Percentiles rank a stretch among this genome's conserved stretches.
Conservation (phyloP, 2,797 vertebrate species). For the Phoeniculus purpureus region DNA sequence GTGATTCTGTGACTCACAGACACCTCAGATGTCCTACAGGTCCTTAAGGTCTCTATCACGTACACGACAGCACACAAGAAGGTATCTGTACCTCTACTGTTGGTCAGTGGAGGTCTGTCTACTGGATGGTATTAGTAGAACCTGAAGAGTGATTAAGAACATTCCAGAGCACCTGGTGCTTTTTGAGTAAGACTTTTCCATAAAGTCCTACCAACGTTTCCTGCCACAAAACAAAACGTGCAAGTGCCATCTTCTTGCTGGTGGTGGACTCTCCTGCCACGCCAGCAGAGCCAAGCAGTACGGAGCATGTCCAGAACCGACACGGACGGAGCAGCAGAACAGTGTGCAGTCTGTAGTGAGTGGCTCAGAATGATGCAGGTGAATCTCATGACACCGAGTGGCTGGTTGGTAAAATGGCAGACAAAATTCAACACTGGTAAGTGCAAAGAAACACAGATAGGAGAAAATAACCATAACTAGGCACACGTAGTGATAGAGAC, state of each 20-base stretch:
- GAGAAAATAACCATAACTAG: background rate
- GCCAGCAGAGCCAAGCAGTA: background rate
- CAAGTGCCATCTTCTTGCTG: background rate
- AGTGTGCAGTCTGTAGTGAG: background rate
- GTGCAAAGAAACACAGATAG: background rate
- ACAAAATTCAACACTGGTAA: background rate
- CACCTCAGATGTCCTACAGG: background rate
- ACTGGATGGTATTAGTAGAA: background rate
- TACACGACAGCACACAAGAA: background rate
- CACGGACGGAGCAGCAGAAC: background rate
- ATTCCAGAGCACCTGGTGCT: background rate
- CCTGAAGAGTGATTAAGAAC: background rate
- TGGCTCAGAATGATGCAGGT: background rate
- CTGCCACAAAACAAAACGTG: background rate
- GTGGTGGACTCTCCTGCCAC: background rate
- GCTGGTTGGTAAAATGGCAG: background rate
- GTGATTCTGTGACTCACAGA: background rate
- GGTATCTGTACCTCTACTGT: background rate
- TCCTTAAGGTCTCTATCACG: background rate
- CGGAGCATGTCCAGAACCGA: background rate
- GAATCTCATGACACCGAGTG: background rate
- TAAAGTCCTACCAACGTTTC: background rate
- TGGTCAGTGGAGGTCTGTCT: background rate
- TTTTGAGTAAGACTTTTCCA: background rate
- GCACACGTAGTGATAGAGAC: background rate